Base-by-base conservation (phyloP, 2,888 invertebrate species). In the Spodoptera exigua region DNA sequence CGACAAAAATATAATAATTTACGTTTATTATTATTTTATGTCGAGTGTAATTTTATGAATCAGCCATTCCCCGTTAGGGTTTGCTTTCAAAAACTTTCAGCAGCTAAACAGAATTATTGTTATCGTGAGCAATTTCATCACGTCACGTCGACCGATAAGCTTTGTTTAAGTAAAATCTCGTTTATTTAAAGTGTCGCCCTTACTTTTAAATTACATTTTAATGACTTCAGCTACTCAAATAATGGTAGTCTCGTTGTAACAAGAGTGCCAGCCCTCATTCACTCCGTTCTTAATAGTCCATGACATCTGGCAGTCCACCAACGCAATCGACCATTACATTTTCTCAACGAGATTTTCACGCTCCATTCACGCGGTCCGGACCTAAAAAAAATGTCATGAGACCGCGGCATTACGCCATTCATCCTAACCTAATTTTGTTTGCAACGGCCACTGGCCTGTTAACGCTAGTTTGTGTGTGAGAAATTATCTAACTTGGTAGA, bases 391-490 rank as follows among this genome's bases (percentile, higher is more conserved):
- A 69, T 63, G 66, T 62, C 69, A 70, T 66, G 69, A 67, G 70
- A 74, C 55, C 70, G 49, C 68, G 60, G 66, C 72, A 65, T 69
- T 64, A 70, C 70, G 56, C 67, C 74, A 81, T 79, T 79, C 78
- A 80, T 75, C 76, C 76, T 79, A 81, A 81, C 80, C 79, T 77
- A 78, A 79, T 81, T 83, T 73, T 58, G 61, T 75, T 76, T 58
- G 71, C 69, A 66, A 74, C 74, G 75, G 78, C 76, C 69, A 61
- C 65, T 64, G 74, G 58, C 70, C 65, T 60, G 45, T 66, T 52
- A 46, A 37, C 36, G 46, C 7, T 55, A 35, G 16, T 66, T 63
- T 61, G 49, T 53, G 37, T 48, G 41, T 41, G 52, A 2, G 18
- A 41, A 34, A 46, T 41, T 41, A 52, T 48, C 44, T 46, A 51